Base-by-base conservation (phyloP, 2,113 vertebrate genomes). In the Empidonax traillii region DNA sequence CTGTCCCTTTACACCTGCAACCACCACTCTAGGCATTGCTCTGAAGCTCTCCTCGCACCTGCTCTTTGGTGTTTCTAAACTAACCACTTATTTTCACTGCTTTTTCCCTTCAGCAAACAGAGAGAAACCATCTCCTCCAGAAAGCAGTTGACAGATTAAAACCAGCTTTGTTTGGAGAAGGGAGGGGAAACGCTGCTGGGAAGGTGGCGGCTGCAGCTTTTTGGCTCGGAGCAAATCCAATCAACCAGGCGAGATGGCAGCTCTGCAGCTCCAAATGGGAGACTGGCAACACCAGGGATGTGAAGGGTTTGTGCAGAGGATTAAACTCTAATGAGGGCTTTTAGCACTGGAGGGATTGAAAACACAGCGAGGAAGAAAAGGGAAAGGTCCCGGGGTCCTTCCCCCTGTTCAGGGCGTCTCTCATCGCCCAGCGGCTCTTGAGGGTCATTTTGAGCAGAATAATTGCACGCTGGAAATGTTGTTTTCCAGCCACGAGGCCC, bases 351-450 rank as follows among this genome's bases (percentile, higher is more conserved):
- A 56, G 68, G 46, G 14, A 25, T 18, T 77, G 49, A 19, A 93
- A 85, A 66, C 69, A n/a, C 55, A 3, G n/a, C 0, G 8, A 66
- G 62, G 11, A 52, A 41, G 47, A 43, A 19, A 44, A 72, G 78
- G 1, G 2, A 24, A 49, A 41, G 51, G 58, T 53, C 55, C 37
- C n/a, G 0, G 37, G 47, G 62, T 61, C 55, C 37, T 44, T 56
- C 59, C 12, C 7, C 3, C 20, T 8, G 0, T 58, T 27, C 85
- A 12, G 4, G 2, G 2, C 0, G 0, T 6, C 25, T 67, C 65
- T 25, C 80, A 1, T 3, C 0, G 12, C 66, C 44, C 6, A 0
- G 10, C 66, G 23, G 56, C 71, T 25, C 8, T 2, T 0, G 7
- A 30, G 58, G 67, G 37, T 37, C 24, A 1, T 44, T 65, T 20